phyloP scores from a whole-genome alignment of 2,888 invertebrate genomes.

The Petrolisthes cinctipes region DNA sequence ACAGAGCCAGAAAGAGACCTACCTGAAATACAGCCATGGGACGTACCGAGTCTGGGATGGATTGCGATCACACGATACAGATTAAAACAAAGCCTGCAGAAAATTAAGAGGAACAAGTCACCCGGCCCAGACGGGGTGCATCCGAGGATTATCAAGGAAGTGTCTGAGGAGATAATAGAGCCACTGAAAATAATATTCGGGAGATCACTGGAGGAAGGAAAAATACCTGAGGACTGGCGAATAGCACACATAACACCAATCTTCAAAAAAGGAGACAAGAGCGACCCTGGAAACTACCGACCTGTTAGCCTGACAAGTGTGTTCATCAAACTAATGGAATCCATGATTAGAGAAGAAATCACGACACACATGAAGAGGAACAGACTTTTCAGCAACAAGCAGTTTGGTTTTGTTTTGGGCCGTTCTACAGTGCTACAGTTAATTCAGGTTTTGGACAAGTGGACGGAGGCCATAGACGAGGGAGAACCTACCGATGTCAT shows the following conservation, averaged over 20 bases:
- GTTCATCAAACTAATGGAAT: constrained; percentile 25
- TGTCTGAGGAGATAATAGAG: constrained; percentile 2
- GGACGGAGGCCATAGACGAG: constrained; percentile 16
- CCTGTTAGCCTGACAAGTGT: constrained; percentile 28
- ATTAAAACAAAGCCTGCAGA: background rate
- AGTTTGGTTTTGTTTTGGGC: constrained; percentile 18
- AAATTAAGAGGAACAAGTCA: constrained; percentile 31
- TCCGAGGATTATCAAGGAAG: constrained; percentile 25
- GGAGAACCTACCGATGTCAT: constrained; percentile 20
- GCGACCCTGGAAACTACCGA: constrained; percentile 36
- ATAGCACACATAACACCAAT: constrained; percentile 29
- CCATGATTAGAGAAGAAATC: constrained; percentile 15
- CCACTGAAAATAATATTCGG: constrained; percentile 28
- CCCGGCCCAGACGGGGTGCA: constrained; percentile 20
- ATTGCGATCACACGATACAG: background rate
- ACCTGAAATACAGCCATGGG: background rate
- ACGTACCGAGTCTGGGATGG: background rate
- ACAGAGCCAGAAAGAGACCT: constrained; percentile 8
- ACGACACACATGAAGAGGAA: constrained; percentile 23
- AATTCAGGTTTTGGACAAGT: constrained; percentile 22
- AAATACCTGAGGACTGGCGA: constrained; percentile 9
- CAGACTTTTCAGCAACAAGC: constrained; percentile 24
- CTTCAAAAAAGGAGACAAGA: constrained; percentile 12
- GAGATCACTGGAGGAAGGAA: background rate
- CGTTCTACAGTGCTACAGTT: constrained; percentile 21